These are phyloP conservation scores for Megalonaias nervosa DNA, from an alignment of 1,140 invertebrate genomes.

Conservation along the genomic window DNA sequence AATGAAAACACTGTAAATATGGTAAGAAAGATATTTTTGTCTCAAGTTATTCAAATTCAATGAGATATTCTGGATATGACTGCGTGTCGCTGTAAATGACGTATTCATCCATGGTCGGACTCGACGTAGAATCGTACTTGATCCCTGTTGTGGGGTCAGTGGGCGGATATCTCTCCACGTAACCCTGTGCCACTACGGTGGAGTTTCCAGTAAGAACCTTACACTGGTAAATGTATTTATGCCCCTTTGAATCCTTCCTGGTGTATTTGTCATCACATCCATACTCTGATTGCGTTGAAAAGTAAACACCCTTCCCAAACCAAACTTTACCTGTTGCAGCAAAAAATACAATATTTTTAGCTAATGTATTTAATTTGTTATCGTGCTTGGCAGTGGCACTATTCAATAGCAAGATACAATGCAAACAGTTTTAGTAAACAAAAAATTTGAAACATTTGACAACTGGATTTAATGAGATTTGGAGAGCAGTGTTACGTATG, in stretches of 20 bases:
- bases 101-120: slow-evolving; percentile 2
- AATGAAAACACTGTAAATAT: no score
- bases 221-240: slow-evolving; percentile 1
- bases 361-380: no score
- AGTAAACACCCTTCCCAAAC: slow-evolving; percentile 13
- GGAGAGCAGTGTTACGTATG: no score
- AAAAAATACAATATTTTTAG: not conserved
- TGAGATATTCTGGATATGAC: slow-evolving; percentile 17
- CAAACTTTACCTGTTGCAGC: not conserved
- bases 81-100: slow-evolving; percentile 24
- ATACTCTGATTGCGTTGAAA: slow-evolving; percentile 12
- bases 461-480: no score
- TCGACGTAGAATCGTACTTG: not conserved
- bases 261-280: not conserved
- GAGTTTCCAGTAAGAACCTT: slow-evolving; percentile 12
- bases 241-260: not conserved
- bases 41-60: slow-evolving; percentile 4
- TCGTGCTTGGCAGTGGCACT: no score
- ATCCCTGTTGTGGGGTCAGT: not conserved
- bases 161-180: slow-evolving; percentile 4
- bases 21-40: no score
- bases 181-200: not conserved
- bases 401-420: no score
- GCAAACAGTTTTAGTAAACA: no score
- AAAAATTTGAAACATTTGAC: no score